Evolutionary conservation across 2,888 invertebrate genomes (phyloP), one percentile per base, ranked within the genome.

Genomic region (Sturmia bella): DNA sequence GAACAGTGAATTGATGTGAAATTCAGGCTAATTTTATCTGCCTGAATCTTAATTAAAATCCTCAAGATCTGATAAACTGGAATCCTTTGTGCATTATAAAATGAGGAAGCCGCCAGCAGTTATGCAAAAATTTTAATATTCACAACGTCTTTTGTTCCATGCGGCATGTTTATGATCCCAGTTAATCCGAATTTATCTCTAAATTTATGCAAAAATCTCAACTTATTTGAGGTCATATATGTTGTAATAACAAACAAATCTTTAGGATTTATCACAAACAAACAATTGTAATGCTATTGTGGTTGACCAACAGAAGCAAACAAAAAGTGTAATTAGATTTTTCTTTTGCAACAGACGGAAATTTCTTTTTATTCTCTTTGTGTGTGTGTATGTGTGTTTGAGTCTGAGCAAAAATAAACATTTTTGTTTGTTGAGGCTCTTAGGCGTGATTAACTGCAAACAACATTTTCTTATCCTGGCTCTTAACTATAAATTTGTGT

Each of bases 41-140:
- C n/a, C n/a, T 32, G n/a, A 45, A 37, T 32, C 37, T 37, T 39
- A 56, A 69, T 64, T 56, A 21, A 32, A 52, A 82, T 69, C 45
- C 69, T 27, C 13, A 82, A 77, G 81, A 77, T 77, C 69, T 39
- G 77, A 82, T 82, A 82, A 74, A 17, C 50, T 27, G 13, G 39
- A 39, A 45, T 15, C 12, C n/a, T 7, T 59, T 56, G 54, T 54
- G n/a, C n/a, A n/a, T n/a, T 0, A 48, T 12, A 57, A n/a, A 61
- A 39, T n/a, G n/a, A n/a, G 59, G n/a, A 48, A 61, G 39, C 3
- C 32, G 39, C 73, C 37, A 50, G 21, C 32, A 80, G 64, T 80
- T 74, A 80, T 74, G 74, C 68, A 74, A 74, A n/a, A 74, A 69
- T 48, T 19, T 39, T 11, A 39, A 13, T 12, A 13, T 13, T 39